phyloP scores from a whole-genome alignment of 2,888 invertebrate genomes.

The Congeria kusceri region DNA sequence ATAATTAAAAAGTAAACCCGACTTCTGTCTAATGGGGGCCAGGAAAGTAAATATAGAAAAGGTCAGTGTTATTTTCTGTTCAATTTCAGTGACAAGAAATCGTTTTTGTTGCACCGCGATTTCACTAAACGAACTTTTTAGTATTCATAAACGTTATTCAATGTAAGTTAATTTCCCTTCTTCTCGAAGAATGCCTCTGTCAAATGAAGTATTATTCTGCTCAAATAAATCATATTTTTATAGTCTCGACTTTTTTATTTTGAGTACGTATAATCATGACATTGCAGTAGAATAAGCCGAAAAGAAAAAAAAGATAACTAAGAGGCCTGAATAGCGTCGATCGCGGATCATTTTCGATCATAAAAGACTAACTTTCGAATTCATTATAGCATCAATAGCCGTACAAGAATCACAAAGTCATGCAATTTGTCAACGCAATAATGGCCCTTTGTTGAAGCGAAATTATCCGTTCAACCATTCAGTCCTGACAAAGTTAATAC shows the following conservation, averaged over 20 bases:
- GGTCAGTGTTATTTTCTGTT: constrained; percentile 34
- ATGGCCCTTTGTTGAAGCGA: constrained; percentile 24
- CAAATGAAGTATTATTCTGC: constrained; percentile 27
- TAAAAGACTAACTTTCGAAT: constrained; percentile 36
- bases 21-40: constrained; percentile 44
- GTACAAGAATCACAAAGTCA: constrained; percentile 54
- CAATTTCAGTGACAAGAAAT: neutral
- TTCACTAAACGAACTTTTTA: constrained; percentile 36
- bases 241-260: constrained; percentile 49
- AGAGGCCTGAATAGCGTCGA: constrained; percentile 11
- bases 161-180: constrained; percentile 35
- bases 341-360: constrained; percentile 7
- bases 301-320: constrained; percentile 20
- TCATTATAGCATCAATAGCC: constrained; percentile 37
- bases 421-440: constrained; percentile 34
- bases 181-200: constrained; percentile 18
- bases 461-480: constrained; percentile 8
- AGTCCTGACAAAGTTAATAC: neutral
- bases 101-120: neutral
- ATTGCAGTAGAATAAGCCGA: constrained; percentile 1
- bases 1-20: constrained; percentile 50
- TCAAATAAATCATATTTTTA: constrained; percentile 44
- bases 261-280: constrained; percentile 29
- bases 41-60: constrained; percentile 24
- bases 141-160: constrained; percentile 34